phyloP scores from a whole-genome alignment of 2,113 vertebrate species.

The Sapayoa aenigma region DNA sequence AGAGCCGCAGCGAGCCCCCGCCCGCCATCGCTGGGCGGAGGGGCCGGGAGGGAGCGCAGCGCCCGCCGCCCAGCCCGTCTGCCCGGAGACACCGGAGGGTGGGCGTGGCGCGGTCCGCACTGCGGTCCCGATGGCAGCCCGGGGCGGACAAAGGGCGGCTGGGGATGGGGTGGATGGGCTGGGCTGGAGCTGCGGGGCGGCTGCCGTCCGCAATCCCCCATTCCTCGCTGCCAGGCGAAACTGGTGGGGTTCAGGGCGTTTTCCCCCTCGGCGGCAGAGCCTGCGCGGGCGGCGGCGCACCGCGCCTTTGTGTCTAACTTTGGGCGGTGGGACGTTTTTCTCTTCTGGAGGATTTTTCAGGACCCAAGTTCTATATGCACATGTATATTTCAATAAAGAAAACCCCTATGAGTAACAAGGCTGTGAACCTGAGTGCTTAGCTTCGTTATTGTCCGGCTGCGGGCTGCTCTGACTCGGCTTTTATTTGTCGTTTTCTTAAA shows the following conservation, averaged over 20 bases:
- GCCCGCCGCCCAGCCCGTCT: not conserved
- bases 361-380: not conserved
- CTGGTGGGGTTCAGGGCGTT: not conserved
- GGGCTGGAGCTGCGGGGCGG: not conserved
- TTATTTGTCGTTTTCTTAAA: not conserved
- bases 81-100: conserved; percentile 78
- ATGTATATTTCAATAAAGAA: not conserved
- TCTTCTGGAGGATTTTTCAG: not conserved
- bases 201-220: not conserved
- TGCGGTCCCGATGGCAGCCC: conserved; percentile 93
- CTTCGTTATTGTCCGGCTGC: not conserved
- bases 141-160: conserved; percentile 78
- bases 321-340: not conserved
- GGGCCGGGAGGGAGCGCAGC: not conserved
- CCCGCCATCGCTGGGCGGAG: not conserved
- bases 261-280: not conserved
- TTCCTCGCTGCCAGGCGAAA: not conserved
- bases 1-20: not conserved
- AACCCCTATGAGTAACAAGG: not conserved
- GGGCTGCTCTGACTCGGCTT: not conserved
- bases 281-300: not conserved
- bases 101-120: conserved; percentile 94
- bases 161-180: not conserved
- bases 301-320: conserved; percentile 74
- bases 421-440: not conserved